Evolutionary conservation across 2,888 invertebrate genomes (phyloP), one percentile per base, ranked within the genome.

Genomic region (Tupiocoris notatus): DNA sequence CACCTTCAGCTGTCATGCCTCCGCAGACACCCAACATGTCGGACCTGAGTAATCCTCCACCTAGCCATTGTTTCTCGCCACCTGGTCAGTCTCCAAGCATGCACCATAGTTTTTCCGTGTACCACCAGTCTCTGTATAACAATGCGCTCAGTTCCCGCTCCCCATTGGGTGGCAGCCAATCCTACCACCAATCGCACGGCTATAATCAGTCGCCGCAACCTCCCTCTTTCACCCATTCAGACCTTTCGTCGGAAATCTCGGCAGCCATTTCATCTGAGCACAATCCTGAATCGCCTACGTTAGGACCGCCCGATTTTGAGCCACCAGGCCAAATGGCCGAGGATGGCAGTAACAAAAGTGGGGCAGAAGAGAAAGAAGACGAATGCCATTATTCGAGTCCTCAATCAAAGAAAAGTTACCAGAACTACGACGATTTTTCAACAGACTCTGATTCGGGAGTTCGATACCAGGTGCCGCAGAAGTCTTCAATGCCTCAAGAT

Each of bases 211-310:
- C 83, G 70, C 81, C 83, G 79, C 82, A 83, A 80, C 85, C 85
- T 82, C 80, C 83, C 77, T 81, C 83, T 12, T 88, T 88, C 80
- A 88, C 89, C 21, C 91, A 91, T 83, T 91, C 90, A 59, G 92
- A 92, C 83, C 85, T 92, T 80, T 91, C 91, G 77, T 89, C 90
- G 76, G 92, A 92, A 83, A 91, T 92, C 82, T 91, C 91, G 82
- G 91, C 91, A 9, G 92, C 91, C 71, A 92, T 92, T 81, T 90
- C 91, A 77, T 89, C 89, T 23, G 89, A 89, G 81, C 88, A 88
- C 80, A 82, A 82, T 77, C 87, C 89, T 58, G 87, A 88, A 68
- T 91, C 92, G 59, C 91, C 92, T 21, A 89, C 88, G 80, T 85
- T 90, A 80, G 82, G 88, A 54, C 89, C 89, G 81, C 89, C 91